These are phyloP conservation scores for Apoda limacodes DNA, from an alignment of 2,888 invertebrate species.

Conservation along the genomic window DNA sequence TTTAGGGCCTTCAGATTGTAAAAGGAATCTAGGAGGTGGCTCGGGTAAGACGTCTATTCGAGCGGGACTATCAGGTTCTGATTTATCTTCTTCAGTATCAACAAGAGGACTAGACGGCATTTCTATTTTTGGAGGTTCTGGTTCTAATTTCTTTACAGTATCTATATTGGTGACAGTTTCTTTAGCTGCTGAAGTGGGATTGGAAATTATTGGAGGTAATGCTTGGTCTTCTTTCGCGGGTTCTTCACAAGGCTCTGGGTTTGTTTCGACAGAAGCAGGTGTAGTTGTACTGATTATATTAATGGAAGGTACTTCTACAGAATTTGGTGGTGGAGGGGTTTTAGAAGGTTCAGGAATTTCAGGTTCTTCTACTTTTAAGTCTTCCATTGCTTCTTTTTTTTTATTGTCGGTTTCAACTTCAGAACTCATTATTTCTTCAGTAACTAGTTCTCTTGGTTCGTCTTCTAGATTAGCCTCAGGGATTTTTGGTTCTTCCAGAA, in stretches of 20 bases:
- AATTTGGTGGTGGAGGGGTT: conserved; percentile 33
- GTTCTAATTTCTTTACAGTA: conserved; percentile 28
- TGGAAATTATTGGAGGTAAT: conserved; percentile 29
- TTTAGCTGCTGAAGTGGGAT: conserved; percentile 27
- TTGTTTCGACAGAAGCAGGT: conserved; percentile 7
- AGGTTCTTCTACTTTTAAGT: conserved; percentile 18
- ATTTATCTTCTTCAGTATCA: conserved; percentile 61
- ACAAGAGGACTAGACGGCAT: conserved; percentile 52
- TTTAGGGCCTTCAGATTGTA: conserved; percentile 66
- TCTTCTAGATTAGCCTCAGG: conserved; percentile 27
- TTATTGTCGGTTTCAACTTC: conserved; percentile 28
- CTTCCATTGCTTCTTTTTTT: conserved; percentile 11
- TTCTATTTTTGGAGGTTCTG: conserved; percentile 35
- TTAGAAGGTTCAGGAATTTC: conserved; percentile 38
- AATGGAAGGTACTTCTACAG: conserved; percentile 15
- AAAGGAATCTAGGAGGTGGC: conserved; percentile 54
- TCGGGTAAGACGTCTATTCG: conserved; percentile 61
- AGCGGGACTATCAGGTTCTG: conserved; percentile 60
- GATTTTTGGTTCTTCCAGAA: conserved; percentile 28
- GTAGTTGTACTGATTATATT: conserved; percentile 12
- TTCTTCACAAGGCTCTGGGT: conserved; percentile 19
- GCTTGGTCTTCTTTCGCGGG: conserved; percentile 23
- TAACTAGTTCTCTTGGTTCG: conserved; percentile 30
- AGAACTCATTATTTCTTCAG: conserved; percentile 26
- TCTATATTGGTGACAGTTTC: conserved; percentile 20